Conservation (phyloP, 2,113 vertebrate species). For the Oriolus oriolus region DNA sequence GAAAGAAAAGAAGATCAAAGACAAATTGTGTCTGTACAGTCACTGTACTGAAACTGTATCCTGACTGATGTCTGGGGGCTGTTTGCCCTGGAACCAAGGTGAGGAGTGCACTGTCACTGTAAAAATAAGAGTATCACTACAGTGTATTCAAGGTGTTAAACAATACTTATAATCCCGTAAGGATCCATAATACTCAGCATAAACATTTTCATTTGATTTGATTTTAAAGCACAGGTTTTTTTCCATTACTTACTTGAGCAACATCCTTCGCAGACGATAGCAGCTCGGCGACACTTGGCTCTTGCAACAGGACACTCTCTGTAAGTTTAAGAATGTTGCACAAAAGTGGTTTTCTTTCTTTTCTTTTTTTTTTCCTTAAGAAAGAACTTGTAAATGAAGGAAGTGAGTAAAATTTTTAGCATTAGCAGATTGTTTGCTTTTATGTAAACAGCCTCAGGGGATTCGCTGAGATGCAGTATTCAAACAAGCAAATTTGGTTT, state of each 20-base stretch:
- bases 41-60: not conserved
- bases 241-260: not conserved
- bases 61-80: not conserved
- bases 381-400: not conserved
- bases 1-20: not conserved
- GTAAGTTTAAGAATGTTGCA: not conserved
- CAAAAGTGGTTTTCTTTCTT: not conserved
- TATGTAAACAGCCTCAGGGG: not conserved
- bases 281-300: not conserved
- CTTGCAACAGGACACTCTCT: not conserved
- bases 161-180: not conserved
- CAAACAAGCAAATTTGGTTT: not conserved
- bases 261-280: not conserved
- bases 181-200: not conserved
- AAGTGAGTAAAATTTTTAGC: constrained; percentile 17
- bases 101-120: not conserved
- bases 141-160: not conserved
- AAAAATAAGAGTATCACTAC: not conserved
- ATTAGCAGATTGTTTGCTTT: not conserved
- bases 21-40: not conserved
- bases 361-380: not conserved
- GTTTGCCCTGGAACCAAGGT: not conserved
- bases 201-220: not conserved
- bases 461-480: not conserved
- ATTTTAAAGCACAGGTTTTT: not conserved